Conservation (phyloP, 2,113 vertebrate genomes). For the Carlito syrichta region DNA sequence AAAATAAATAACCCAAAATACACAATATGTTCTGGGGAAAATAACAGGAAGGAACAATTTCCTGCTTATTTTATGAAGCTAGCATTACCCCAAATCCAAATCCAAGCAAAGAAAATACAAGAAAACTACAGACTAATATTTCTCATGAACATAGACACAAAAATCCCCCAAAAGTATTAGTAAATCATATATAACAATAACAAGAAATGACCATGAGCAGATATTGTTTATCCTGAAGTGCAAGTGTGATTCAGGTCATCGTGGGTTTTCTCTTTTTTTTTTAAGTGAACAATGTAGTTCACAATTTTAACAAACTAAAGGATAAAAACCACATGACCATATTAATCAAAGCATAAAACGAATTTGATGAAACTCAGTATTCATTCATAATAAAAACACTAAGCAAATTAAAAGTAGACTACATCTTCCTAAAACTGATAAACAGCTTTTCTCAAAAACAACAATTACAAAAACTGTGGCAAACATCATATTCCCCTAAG, state of each 20-base stretch:
- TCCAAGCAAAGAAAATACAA: not conserved
- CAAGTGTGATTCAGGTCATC: not conserved
- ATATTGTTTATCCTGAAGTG: not conserved
- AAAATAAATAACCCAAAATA: not conserved
- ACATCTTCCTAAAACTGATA: not conserved
- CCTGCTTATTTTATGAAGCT: not conserved
- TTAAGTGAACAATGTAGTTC: not conserved
- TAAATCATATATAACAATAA: not conserved
- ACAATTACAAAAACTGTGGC: no score
- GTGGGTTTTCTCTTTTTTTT: not conserved
- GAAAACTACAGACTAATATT: not conserved
- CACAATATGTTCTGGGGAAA: not conserved
- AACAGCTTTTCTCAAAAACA: not conserved
- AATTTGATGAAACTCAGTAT: not conserved
- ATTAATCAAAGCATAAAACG: not conserved
- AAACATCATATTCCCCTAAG: not conserved
- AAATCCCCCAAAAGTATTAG: not conserved
- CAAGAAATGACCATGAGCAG: not conserved
- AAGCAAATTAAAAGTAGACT: not conserved
- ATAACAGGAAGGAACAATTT: not conserved
- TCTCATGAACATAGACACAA: not conserved
- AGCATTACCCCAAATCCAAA: not conserved
- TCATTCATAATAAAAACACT: not conserved
- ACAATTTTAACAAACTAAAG: not conserved
- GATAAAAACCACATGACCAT: not conserved